Evolutionary conservation across 2,797 vertebrate genomes (phyloP).

Genomic region (Myotis planiceps): DNA sequence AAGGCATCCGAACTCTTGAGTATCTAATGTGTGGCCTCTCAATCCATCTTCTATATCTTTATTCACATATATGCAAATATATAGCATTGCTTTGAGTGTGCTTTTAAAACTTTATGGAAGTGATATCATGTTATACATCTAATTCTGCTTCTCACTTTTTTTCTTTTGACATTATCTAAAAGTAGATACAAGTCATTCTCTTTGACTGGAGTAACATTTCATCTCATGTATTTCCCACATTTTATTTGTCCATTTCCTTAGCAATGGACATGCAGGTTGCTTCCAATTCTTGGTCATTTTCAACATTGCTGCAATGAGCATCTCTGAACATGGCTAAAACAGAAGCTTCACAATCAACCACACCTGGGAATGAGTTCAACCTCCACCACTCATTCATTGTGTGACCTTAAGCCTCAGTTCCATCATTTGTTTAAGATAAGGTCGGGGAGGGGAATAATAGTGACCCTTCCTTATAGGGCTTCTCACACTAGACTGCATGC

Average conservation of each 20-base stretch:
- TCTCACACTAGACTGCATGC: not conserved
- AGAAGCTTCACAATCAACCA: not conserved
- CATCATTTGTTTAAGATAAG: not conserved
- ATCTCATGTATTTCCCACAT: not conserved
- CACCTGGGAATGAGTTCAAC: not conserved
- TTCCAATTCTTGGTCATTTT: constrained; percentile 22
- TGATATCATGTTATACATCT: not conserved
- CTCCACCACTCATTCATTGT: not conserved
- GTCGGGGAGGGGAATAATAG: not conserved
- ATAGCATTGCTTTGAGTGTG: not conserved
- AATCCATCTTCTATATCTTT: not conserved
- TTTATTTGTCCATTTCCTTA: not conserved
- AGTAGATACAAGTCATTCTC: not conserved
- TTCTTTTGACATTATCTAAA: not conserved
- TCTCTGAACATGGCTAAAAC: not conserved
- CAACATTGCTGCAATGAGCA: not conserved
- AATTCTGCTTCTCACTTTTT: constrained; percentile 10
- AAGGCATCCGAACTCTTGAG: not conserved
- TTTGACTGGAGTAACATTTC: constrained; percentile 4
- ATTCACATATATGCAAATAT: constrained; percentile 3
- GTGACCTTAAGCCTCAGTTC: not conserved
- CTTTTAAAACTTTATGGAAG: constrained; percentile 10
- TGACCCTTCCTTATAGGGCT: not conserved
- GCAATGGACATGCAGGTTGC: not conserved
- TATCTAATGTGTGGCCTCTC: not conserved